phyloP scores from a whole-genome alignment of 2,113 vertebrate species.

The Aegithalos caudatus region DNA sequence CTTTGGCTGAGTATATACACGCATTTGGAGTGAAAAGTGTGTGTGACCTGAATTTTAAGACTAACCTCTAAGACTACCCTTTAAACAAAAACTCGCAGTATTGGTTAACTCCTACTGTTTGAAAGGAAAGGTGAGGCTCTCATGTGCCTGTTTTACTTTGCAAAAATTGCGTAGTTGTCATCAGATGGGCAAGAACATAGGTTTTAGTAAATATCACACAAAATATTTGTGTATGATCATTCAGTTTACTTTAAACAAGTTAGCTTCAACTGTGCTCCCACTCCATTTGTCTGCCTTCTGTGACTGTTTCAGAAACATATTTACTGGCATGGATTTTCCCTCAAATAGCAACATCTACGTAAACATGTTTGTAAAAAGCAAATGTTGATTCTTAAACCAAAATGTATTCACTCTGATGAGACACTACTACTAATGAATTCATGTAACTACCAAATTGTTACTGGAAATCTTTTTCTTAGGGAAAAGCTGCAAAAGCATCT shows the following conservation, averaged over 20 bases:
- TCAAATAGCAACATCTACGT: conserved; percentile 11
- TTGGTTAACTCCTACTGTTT: not conserved
- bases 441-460: not conserved
- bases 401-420: not conserved
- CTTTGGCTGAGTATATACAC: not conserved
- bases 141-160: not conserved
- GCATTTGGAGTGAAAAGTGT: not conserved
- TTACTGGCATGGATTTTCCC: conserved; percentile 26
- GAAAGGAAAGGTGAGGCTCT: not conserved
- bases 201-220: not conserved
- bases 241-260: conserved; percentile 52
- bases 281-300: conserved; percentile 46
- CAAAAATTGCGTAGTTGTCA: not conserved
- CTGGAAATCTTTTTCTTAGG: not conserved
- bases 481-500: not conserved
- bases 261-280: conserved; percentile 34
- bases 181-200: not conserved
- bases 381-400: not conserved
- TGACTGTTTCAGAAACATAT: conserved; percentile 29
- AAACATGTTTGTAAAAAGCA: not conserved
- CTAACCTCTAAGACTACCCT: not conserved
- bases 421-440: not conserved
- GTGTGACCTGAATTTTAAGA: not conserved
- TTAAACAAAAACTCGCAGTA: not conserved
- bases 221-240: conserved; percentile 12